Base-by-base conservation (phyloP, 1,140 invertebrate genomes). In the Rhagoletis zephyria region DNA sequence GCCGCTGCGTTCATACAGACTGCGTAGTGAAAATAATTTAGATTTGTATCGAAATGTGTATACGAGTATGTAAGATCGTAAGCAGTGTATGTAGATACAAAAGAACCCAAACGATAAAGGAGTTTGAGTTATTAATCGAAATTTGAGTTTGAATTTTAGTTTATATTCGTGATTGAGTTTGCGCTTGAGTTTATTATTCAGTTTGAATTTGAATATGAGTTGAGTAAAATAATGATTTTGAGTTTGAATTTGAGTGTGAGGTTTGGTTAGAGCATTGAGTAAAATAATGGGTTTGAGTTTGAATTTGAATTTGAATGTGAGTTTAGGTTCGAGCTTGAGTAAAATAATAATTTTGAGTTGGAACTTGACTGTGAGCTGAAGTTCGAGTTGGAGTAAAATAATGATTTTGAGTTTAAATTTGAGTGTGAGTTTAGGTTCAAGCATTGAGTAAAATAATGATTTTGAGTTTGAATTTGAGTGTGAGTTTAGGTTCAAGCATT, bases 1-100 rank as follows among this genome's bases (percentile, higher is more conserved):
- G 14, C 6, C 19, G 0, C 45, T 74, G 67, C 40, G 67, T 42
- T 74, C 67, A 10, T 74, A 74, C 42, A 74, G 67, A 19, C 3
- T 30, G 42, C 65, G 65, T 3, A 67, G 65, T 6, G 65, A 74
- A 74, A 74, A 74, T 45, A 74, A 74, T 48, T 74, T 45, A 14
- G 14, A 74, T 67, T 67, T 30, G 10, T 40, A 3, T 40, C 2
- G 65, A 42, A 40, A 6, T 60, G 59, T 7, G 59, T 30, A 30
- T 30, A 30, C 30, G 30, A 30, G 30, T 30, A 30, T 30, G 30
- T 30, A 30, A 30, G 30, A 30, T 30, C 30, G 30, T 30, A 30
- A 30, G 30, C 30, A 30, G 30, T 30, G 30, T 30, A 30, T 30
- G 30, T 30, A 30, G 30, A 30, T 30, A 30, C 30, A 30, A 30